Evolutionary conservation across 2,113 vertebrate genomes (phyloP).

Genomic region (Rhegmatorhina hoffmannsi): DNA sequence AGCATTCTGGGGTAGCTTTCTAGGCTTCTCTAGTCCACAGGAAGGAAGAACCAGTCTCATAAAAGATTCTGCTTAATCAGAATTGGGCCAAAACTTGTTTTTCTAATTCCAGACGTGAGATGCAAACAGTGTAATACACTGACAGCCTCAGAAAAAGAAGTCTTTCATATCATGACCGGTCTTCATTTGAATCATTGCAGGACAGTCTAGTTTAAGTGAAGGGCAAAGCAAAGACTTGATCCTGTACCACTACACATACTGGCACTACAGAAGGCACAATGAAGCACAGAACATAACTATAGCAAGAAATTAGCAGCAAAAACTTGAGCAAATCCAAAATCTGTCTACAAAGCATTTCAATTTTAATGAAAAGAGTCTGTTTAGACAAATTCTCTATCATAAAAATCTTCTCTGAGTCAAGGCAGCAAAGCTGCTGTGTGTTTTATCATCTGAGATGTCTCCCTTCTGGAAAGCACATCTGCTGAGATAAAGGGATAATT

Average conservation of each 20-base stretch:
- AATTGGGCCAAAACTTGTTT: background rate
- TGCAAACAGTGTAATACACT: background rate
- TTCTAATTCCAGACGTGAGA: background rate
- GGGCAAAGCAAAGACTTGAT: background rate
- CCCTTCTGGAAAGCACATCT: slow-evolving; percentile 13
- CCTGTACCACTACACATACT: background rate
- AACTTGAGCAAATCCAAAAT: background rate
- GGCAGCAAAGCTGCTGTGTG: background rate
- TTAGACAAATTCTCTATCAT: slow-evolving; percentile 13
- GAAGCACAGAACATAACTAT: background rate
- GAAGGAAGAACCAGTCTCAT: background rate
- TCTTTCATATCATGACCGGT: background rate
- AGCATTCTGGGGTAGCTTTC: background rate
- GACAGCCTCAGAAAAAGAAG: background rate
- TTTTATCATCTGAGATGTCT: slow-evolving; percentile 41
- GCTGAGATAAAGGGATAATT: slow-evolving; percentile 46
- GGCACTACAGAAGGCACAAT: background rate
- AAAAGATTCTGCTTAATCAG: background rate
- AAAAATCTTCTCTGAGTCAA: background rate
- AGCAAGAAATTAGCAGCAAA: background rate
- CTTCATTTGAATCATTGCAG: background rate
- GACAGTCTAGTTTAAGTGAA: background rate
- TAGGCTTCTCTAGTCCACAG: background rate
- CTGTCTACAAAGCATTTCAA: background rate
- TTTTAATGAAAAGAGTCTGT: slow-evolving; percentile 26